A percentile compares a stretch with the other conserved stretches of the same genome.
Conservation (phyloP, 2,113 vertebrate species). For the Oncorhynchus gorbuscha region DNA sequence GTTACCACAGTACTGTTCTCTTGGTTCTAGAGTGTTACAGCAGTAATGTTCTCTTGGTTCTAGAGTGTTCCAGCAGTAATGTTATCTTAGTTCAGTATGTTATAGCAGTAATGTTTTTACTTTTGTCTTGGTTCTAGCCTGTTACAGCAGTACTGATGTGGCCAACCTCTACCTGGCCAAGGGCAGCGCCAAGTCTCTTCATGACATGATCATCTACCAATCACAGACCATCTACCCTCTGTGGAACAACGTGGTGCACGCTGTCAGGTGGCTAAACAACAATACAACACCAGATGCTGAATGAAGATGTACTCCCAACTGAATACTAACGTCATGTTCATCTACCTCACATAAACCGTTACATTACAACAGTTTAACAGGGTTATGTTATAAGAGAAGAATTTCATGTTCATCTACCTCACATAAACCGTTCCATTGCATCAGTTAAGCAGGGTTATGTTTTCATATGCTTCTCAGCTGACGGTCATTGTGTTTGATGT, state of each 20-base stretch:
- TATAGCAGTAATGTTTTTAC: too few relatives aligned
- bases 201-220: constrained; percentile 69
- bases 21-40: neutral
- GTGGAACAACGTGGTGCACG: constrained; percentile 72
- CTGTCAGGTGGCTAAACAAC: constrained; percentile 65
- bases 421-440: too few relatives aligned
- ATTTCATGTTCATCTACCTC: neutral
- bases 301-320: neutral
- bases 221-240: constrained; percentile 75
- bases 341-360: neutral
- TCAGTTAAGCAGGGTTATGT: too few relatives aligned
- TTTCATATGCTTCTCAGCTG: too few relatives aligned
- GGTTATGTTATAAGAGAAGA: neutral
- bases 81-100: too few relatives aligned
- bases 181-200: constrained; percentile 69
- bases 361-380: too few relatives aligned
- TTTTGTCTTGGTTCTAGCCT: constrained; percentile 41
- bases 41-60: neutral
- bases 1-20: neutral
- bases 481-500: too few relatives aligned
- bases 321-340: neutral
- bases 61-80: constrained; percentile 21
- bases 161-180: constrained; percentile 71
- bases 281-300: neutral
- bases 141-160: constrained; percentile 73